Evolutionary conservation across 2,113 vertebrate species (phyloP), one percentile per base, ranked within the genome.

Genomic region (Labrus mixtus): DNA sequence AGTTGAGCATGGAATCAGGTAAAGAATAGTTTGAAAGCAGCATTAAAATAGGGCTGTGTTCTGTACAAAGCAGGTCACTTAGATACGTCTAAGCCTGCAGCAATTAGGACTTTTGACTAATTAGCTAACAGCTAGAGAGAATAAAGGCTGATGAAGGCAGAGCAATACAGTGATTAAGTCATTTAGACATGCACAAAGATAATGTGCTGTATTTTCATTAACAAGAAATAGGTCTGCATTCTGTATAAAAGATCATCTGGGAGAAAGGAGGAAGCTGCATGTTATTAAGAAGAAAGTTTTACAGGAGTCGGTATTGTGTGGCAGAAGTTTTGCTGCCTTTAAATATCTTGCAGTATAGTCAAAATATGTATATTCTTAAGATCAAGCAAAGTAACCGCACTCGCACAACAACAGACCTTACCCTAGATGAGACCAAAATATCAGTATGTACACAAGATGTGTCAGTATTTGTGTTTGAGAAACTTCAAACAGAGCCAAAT

Each of bases 51-150:
- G 53, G 22, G 15, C 13, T 5, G 43, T 45, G 15, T 73, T 82
- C 56, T 71, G 36, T 41, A 8, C 73, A 16, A 66, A 86, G 82
- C 73, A 33, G 83, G 79, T 87, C 73, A 81, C 78, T 80, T 1
- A 4, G 46, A 79, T 75, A 62, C 70, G 82, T 81, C 37, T 76
- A 67, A 74, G 82, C 81, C 76, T 57, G 29, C n/a, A 33, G 78
- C 64, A 83, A 73, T 90, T 85, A 82, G 54, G 51, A 85, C 72
- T 68, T 79, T 61, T 83, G 69, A 62, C 78, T 90, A 89, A 87
- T 86, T 88, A 85, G 70, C 78, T 78, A 79, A 83, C 80, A 87
- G 74, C 53, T 67, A 64, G 43, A 68, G 41, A 78, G 79, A 82
- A 86, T 78, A 84, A 81, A 79, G 64, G 48, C 48, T 51, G 19